Base-by-base conservation (phyloP, 2,888 invertebrate genomes). In the Isotomurus palustris region DNA sequence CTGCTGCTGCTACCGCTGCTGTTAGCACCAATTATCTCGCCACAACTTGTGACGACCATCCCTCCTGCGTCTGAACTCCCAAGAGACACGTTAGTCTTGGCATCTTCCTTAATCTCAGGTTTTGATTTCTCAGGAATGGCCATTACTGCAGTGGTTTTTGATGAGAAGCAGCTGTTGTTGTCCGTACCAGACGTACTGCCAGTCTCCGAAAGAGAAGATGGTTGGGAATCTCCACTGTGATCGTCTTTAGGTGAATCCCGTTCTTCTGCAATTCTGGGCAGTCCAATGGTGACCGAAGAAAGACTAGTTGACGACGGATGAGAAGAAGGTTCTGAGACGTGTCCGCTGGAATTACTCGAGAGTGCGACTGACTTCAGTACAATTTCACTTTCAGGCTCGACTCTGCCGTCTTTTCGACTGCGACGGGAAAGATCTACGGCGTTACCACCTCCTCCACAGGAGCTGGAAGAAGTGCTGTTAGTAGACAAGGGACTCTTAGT, bases 191-290 rank as follows among this genome's bases (percentile, higher is more conserved):
- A n/a, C n/a, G n/a, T n/a, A n/a, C n/a, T n/a, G n/a, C n/a, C n/a
- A n/a, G n/a, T n/a, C n/a, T n/a, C n/a, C n/a, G n/a, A n/a, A n/a
- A 47, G 28, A 22, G 47, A 47, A 28, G 47, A 12, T n/a, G 47
- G 47, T 21, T 47, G 47, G 28, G 47, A 47, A 28, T 47, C 47
- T 47, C 47, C 47, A 47, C 47, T 28, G 28, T 45, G 48, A 6
- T 70, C 70, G 10, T 68, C 68, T 53, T 65, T 68, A 6, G 87
- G 87, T 19, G 86, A 87, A 75, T 88, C 87, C 73, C 89, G 90
- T 75, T 91, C 91, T 76, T 91, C 91, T 0, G 91, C 90, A 58
- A 91, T 91, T 66, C 91, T 77, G 1, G 91, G 91, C 72, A 91
- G 76, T 14, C 53, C 58, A 61, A 63, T 69, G 32, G 63, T 56